Evolutionary conservation across 2,113 vertebrate species (phyloP).

Genomic region (Gasterosteus nipponicus): DNA sequence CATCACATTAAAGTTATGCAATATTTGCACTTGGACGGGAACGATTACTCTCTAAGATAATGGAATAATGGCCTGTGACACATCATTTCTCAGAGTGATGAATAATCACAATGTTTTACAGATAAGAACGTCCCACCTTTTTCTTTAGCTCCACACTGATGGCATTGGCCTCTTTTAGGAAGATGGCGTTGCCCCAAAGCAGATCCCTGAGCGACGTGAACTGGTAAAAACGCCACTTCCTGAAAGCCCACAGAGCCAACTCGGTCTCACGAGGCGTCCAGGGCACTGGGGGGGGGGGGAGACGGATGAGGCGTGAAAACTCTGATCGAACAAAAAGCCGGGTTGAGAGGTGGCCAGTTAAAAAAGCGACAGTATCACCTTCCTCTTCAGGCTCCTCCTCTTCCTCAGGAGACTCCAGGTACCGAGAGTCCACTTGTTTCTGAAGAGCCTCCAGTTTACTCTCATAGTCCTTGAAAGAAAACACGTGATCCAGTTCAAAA

Average conservation of each 20-base stretch:
- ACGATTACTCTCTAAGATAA: background rate
- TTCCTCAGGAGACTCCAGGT: conserved; percentile 91
- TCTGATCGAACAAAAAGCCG: background rate
- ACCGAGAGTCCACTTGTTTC: conserved; percentile 93
- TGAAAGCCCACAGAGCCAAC: conserved; percentile 94
- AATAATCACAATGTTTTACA: background rate
- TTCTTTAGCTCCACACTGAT: conserved; percentile 99
- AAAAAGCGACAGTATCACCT: conserved; percentile 78
- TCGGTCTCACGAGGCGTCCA: conserved; percentile 92
- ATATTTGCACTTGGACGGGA: background rate
- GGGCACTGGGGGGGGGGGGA: conserved; percentile 80
- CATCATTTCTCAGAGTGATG: background rate
- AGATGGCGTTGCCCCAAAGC: conserved; percentile 97
- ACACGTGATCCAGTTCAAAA: conserved; percentile 5
- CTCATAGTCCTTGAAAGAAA: conserved; percentile 92
- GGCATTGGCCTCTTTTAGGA: conserved; percentile 97
- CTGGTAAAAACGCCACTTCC: conserved; percentile 99
- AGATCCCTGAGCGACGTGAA: conserved; percentile 96
- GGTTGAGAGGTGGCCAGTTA: background rate
- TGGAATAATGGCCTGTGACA: background rate
- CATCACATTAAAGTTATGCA: conserved; percentile 3
- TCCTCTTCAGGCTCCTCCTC: conserved; percentile 96
- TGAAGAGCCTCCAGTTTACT: conserved; percentile 96
- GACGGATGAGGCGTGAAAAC: background rate
- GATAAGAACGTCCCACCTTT: conserved; percentile 81